Percentiles rank a stretch among this genome's conserved stretches.
These are phyloP conservation scores for Sebastes itinus DNA, from an alignment of 2,797 vertebrate species.

Conservation along the genomic window DNA sequence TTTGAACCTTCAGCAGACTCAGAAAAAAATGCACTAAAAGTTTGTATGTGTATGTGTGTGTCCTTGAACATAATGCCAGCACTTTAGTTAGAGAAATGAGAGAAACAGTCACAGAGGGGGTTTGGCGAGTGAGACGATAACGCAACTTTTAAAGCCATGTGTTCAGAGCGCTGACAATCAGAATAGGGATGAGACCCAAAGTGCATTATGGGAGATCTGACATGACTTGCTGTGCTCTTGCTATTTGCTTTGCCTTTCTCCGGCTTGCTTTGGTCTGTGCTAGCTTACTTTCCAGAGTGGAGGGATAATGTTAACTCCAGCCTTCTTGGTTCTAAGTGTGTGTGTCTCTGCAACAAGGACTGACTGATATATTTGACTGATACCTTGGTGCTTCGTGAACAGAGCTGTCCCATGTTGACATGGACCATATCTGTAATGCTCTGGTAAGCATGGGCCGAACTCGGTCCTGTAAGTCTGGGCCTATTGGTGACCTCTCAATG, in stretches of 20 bases:
- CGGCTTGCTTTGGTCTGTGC: slow-evolving; percentile 76
- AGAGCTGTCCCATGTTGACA: slow-evolving; percentile 65
- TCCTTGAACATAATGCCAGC: slow-evolving; percentile 80
- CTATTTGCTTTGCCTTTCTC: slow-evolving; percentile 75
- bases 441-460: slow-evolving; percentile 50
- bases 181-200: slow-evolving; percentile 71
- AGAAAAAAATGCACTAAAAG: slow-evolving; percentile 75
- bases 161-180: slow-evolving; percentile 87
- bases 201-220: slow-evolving; percentile 80
- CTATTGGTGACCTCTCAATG: slow-evolving; percentile 52
- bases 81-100: slow-evolving; percentile 76
- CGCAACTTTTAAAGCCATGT: slow-evolving; percentile 81
- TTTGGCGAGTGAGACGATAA: slow-evolving; percentile 44
- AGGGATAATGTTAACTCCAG: slow-evolving; percentile 55
- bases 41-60: slow-evolving; percentile 69
- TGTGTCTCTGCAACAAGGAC: slow-evolving; percentile 62
- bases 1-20: slow-evolving; percentile 67
- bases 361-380: slow-evolving; percentile 55
- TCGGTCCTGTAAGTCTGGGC: slow-evolving; percentile 36
- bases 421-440: slow-evolving; percentile 66
- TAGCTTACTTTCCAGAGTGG: slow-evolving; percentile 68
- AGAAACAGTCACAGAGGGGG: slow-evolving; percentile 33
- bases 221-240: slow-evolving; percentile 75
- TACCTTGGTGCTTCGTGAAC: slow-evolving; percentile 75
- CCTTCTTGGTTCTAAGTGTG: slow-evolving; percentile 59